Evolutionary conservation across 2,113 vertebrate genomes (phyloP), one percentile per base, ranked within the genome.

Genomic region (Saimiri boliviensis): DNA sequence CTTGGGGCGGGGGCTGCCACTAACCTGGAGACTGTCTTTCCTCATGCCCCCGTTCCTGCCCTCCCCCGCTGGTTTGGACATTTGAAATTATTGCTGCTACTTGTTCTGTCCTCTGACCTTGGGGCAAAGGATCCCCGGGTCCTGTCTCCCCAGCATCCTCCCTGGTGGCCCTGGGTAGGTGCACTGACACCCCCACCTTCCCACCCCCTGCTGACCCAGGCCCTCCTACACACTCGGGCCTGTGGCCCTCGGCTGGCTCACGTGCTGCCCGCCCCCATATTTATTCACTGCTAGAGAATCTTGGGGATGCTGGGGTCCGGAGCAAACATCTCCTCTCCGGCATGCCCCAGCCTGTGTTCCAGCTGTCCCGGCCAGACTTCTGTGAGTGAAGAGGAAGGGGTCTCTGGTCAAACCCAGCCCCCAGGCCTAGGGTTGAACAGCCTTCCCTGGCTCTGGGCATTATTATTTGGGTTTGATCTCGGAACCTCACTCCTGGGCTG

Each of bases 81-180:
- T 94, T 91, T 86, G 89, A 97, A 97, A 81, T 98, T 96, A 89
- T 97, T 98, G 98, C 98, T 98, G 98, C 98, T 98, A 98, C 98
- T 17, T 4, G 81, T 93, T 74, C 92, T 92, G 92, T 95, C 79
- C 96, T 66, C 20, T 89, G 91, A 94, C 47, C 66, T 60, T 74
- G 96, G 93, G 93, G 89, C 81, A 80, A 70, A 91, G 63, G 86
- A 58, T 91, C 89, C 63, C 0, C 32, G 84, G 83, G 60, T 68
- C 25, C 87, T 85, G 45, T 52, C 52, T 86, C 82, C 58, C 93
- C 82, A 93, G 96, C 90, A 68, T 47, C 52, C 32, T 82, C 84
- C 88, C 68, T 66, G 81, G 88, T 82, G 76, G 91, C 83, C 96
- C 89, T 83, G 87, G 82, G 97, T 93, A 94, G 82, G 87, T 66